Evolutionary conservation across 2,113 vertebrate species (phyloP).

Genomic region (Apteryx owenii): DNA sequence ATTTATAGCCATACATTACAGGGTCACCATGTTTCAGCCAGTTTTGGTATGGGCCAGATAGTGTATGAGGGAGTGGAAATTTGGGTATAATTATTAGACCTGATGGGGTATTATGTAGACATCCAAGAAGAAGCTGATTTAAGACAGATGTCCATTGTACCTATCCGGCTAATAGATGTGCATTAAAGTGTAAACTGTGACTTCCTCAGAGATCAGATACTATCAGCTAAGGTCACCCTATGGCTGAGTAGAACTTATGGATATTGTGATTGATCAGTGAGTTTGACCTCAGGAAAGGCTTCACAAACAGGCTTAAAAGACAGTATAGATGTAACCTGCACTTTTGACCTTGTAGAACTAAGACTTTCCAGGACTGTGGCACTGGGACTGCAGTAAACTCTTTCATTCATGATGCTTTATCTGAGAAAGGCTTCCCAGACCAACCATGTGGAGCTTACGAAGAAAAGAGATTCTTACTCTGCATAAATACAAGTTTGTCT

Average conservation of each 20-base stretch:
- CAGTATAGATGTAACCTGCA: neutral
- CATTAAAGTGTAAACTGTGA: neutral
- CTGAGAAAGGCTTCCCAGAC: neutral
- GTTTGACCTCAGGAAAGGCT: neutral
- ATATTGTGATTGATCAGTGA: neutral
- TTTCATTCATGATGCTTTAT: neutral
- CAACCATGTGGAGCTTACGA: neutral
- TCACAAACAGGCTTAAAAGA: neutral
- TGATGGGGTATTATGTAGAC: neutral
- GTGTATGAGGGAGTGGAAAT: neutral
- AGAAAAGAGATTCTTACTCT: neutral
- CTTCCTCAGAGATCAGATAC: neutral
- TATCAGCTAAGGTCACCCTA: neutral
- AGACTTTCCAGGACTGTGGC: neutral
- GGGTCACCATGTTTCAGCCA: too few relatives aligned
- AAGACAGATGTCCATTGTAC: neutral
- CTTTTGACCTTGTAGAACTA: neutral
- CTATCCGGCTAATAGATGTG: neutral
- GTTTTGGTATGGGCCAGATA: neutral
- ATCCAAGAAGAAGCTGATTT: neutral
- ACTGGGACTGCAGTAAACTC: neutral
- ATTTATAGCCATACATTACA: neutral
- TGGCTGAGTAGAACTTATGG: neutral
- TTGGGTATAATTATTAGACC: neutral
- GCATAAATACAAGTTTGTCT: neutral